Evolutionary conservation across 2,113 vertebrate species (phyloP).

Genomic region (Dermatemys mawii): DNA sequence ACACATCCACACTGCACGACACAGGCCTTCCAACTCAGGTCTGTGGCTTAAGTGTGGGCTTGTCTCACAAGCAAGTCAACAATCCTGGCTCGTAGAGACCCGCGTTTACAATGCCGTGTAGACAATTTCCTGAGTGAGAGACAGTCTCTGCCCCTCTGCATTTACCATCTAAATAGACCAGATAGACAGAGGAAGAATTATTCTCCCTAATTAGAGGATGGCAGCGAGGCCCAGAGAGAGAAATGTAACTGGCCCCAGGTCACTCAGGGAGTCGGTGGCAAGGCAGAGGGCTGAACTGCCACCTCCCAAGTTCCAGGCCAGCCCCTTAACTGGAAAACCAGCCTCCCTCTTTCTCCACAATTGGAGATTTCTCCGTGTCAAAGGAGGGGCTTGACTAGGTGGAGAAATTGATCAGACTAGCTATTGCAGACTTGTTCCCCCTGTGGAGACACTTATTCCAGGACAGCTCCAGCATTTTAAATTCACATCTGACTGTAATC

Average conservation of each 20-base stretch:
- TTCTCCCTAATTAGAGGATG: neutral
- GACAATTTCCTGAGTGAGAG: neutral
- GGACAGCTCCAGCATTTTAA: neutral
- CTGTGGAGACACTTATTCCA: too few relatives aligned
- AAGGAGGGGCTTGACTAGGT: neutral
- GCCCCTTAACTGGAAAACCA: neutral
- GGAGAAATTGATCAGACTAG: neutral
- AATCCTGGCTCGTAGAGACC: too few relatives aligned
- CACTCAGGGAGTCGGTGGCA: neutral
- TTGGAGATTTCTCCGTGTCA: too few relatives aligned
- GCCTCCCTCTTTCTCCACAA: neutral
- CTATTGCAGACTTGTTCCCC: neutral
- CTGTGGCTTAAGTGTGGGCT: too few relatives aligned
- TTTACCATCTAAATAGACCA: neutral
- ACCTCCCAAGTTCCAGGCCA: neutral
- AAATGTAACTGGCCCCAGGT: neutral
- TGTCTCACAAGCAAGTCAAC: too few relatives aligned
- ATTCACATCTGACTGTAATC: too few relatives aligned
- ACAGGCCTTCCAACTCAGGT: too few relatives aligned
- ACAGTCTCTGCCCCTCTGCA: neutral
- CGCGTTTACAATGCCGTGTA: neutral
- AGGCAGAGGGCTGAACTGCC: neutral
- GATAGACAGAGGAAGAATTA: neutral
- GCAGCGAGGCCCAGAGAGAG: neutral
- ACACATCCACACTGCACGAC: too few relatives aligned